Base-by-base conservation (phyloP, 2,797 vertebrate species). In the Strix occidentalis region DNA sequence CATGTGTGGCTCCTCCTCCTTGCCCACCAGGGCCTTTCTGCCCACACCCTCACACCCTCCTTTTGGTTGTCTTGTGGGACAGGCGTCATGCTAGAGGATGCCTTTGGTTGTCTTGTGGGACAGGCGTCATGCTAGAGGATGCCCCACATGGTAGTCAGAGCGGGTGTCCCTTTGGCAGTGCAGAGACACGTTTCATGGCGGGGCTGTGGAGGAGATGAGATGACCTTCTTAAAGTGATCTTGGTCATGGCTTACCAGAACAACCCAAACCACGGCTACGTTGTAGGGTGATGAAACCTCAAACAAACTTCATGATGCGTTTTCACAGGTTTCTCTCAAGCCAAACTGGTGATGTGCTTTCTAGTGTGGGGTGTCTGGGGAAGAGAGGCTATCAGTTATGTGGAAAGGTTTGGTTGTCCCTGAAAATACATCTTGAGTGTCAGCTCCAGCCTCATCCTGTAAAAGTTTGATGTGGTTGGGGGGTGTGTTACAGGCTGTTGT, bases 161-260 rank as follows among this genome's bases (percentile, higher is more conserved):
- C 1, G 0, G 25, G 5, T 2, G 15, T 64, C 23, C 41, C 46
- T 60, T 82, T 1, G 3, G n/a, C 48, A 21, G 16, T 2, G 33
- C 0, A 1, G 58, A 48, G 48, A 17, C 0, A 2, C 1, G 0
- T 26, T 75, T 58, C 6, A 1, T 8, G 3, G 31, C 19, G 29
- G 23, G 13, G 41, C 68, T n/a, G 39, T 6, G 50, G 41, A 72
- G 16, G 10, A 11, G 16, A 51, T 0, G 19, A 66, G 43, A 11
- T 48, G 41, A 57, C 65, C 46, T 70, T 35, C 9, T 39, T 75
- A 33, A 87, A 50, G 12, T 37, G 29, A 13, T 61, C 35, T 66
- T 70, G 41, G 11, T 29, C 1, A 2, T 16, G 51, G 31, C 13
- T 50, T 57, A 21, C 20, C 10, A 11, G 39, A 56, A 43, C 1